Evolutionary conservation across 2,888 invertebrate genomes (phyloP).

Genomic region (Orchesella flavescens): DNA sequence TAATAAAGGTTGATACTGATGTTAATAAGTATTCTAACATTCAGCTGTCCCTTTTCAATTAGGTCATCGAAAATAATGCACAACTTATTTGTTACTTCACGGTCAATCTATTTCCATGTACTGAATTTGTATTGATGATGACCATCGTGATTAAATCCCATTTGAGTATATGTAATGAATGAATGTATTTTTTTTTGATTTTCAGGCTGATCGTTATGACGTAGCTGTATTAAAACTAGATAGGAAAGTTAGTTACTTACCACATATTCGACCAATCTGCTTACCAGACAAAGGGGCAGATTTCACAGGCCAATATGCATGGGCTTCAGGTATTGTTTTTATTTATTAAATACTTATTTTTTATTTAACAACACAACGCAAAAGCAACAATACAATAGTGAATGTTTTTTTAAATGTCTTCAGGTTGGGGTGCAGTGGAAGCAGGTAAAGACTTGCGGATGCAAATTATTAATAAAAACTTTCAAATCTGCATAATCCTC

Average conservation of each 20-base stretch:
- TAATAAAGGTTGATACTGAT: neutral
- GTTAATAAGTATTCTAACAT: neutral
- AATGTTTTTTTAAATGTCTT: neutral
- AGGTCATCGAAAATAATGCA: neutral
- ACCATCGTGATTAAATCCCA: no score
- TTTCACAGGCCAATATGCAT: slow-evolving; percentile 91
- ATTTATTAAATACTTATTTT: slow-evolving; percentile 40
- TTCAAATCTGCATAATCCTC: neutral
- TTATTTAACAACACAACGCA: slow-evolving; percentile 33
- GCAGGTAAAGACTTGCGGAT: slow-evolving; percentile 40
- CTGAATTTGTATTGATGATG: no score
- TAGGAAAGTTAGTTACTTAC: slow-evolving; percentile 88
- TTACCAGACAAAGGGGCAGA: slow-evolving; percentile 91
- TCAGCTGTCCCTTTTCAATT: neutral
- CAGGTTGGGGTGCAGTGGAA: slow-evolving; percentile 72
- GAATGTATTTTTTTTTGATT: slow-evolving; percentile 17
- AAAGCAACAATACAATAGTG: no score
- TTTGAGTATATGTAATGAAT: no score
- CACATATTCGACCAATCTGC: slow-evolving; percentile 93
- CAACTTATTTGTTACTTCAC: neutral
- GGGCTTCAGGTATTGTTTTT: slow-evolving; percentile 77
- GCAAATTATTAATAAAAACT: slow-evolving; percentile 21
- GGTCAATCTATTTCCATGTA: neutral
- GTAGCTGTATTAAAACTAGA: slow-evolving; percentile 91
- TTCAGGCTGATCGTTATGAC: slow-evolving; percentile 84